These are phyloP conservation scores for Darevskia mixta DNA, from an alignment of 2,797 vertebrate species.

Conservation along the genomic window DNA sequence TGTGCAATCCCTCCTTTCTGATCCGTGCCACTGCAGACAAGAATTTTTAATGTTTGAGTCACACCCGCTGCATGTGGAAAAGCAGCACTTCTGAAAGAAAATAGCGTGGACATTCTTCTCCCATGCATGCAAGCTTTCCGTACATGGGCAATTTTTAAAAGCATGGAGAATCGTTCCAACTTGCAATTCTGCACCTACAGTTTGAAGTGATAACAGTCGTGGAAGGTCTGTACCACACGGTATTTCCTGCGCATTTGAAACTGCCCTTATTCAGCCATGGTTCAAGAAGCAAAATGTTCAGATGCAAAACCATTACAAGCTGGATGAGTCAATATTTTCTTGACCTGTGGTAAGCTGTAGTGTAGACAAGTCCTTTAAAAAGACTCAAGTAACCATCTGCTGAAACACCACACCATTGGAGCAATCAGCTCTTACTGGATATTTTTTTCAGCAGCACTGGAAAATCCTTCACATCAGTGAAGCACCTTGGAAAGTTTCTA, in stretches of 20 bases:
- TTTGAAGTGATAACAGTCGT: not conserved
- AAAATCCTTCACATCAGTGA: conserved; percentile 58
- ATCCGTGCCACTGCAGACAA: no score
- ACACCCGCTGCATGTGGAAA: not conserved
- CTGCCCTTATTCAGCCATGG: not conserved
- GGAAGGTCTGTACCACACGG: not conserved
- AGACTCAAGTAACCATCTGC: conserved; percentile 46
- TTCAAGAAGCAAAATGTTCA: not conserved
- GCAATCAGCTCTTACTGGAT: conserved; percentile 59
- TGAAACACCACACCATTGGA: conserved; percentile 54
- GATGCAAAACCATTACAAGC: not conserved
- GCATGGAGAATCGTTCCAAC: no score
- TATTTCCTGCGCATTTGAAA: not conserved
- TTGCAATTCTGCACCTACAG: not conserved
- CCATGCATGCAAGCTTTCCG: not conserved
- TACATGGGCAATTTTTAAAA: not conserved
- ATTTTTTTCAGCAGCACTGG: conserved; percentile 30
- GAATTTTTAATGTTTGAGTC: no score
- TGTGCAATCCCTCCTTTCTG: not conserved
- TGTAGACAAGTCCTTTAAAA: not conserved
- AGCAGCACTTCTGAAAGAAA: not conserved
- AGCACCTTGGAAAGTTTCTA: conserved; percentile 71
- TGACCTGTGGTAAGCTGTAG: conserved; percentile 9
- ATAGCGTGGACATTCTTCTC: no score
- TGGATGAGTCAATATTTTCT: not conserved